Evolutionary conservation across 2,888 invertebrate genomes (phyloP), one percentile per base, ranked within the genome.

Genomic region (Hybos culiciformis): DNA sequence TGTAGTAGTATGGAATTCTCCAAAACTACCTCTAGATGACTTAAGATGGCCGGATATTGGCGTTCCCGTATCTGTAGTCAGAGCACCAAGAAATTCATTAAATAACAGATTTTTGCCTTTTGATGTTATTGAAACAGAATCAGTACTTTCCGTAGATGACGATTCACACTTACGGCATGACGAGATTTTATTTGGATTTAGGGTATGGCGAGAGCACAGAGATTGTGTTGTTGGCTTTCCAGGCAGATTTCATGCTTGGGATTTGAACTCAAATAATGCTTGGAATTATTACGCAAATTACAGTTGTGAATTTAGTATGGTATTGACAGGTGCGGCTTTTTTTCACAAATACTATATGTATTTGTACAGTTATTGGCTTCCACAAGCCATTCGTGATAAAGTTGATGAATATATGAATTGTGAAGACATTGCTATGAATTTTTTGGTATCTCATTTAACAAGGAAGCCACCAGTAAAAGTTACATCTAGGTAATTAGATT

Each of bases 391-490:
- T 43, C 71, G 97, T 24, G 90, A 92, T 61, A 91, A 94, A 70
- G 94, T 98, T 14, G 97, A 99, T 63, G 91, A 96, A 64, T 88
- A 84, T 59, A 92, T 94, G 86, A 98, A 98, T 70, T 99, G 98
- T 67, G 98, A 98, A 68, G 98, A 98, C 63, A 93, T 98, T 53
- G 98, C 98, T 11, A 97, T 99, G 94, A 99, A 99, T 69, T 98
- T 97, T 67, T 75, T 99, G 12, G 91, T 99, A 38, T 84, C 97
- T 14, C 97, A 98, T 62, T 74, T 97, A 48, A 96, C 97, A 0
- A 75, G 94, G 52, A 88, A 93, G 63, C 96, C 98, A 3, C 98
- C 98, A 0, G 88, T 99, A 4, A 98, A 98, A 75, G 94, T 96
- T 12, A 97, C 96, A 5, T 94, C 94, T 0, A 32, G 32, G n/a